Base-by-base conservation (phyloP, 1,140 invertebrate genomes). In the Thaumetopoea pityocampa region DNA sequence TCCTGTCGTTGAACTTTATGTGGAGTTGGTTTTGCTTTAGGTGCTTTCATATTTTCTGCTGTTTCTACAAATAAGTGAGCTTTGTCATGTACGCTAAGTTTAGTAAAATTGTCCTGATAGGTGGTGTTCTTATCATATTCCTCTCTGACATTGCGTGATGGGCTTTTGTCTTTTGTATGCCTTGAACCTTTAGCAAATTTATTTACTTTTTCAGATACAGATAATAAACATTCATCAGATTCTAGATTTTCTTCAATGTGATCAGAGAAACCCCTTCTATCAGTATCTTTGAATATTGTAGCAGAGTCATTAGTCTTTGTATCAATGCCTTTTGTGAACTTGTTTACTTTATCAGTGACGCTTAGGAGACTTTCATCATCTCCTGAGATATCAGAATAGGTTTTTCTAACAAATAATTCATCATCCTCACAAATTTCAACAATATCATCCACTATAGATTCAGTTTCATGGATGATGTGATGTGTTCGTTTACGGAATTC, bases 31-130 rank as follows among this genome's bases (percentile, higher is more conserved):
- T 83, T 79, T 22, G 78, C 52, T 56, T 85, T 82, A 11, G 72
- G 62, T 11, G 71, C 66, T 29, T 84, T 88, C 0, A 87, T 67
- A 28, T 87, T 86, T 68, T 91, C 89, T 26, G 90, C 88, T 16
- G 88, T 89, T 52, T 85, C 87, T 22, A 90, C 76, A 47, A 91
- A 91, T 24, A 89, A 86, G 56, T 86, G 87, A 7, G 90, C 90
- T 76, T 91, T 91, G 40, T 90, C 87, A 44, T 89, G 89, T 2
- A 91, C 90, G 48, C 88, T 90, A 19, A 90, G 65, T 32, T 90
- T 72, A 14, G 88, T 90, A 36, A 90, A 89, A 57, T 90, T 89
- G 65, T 88, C 85, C 43, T 85, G 79, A 15, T 89, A 81, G 24
- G 85, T 82, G 22, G 86, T 86, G 23, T 82, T 56, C 22, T 52